phyloP scores from a whole-genome alignment of 2,797 vertebrate species.

The Prunella strophiata region DNA sequence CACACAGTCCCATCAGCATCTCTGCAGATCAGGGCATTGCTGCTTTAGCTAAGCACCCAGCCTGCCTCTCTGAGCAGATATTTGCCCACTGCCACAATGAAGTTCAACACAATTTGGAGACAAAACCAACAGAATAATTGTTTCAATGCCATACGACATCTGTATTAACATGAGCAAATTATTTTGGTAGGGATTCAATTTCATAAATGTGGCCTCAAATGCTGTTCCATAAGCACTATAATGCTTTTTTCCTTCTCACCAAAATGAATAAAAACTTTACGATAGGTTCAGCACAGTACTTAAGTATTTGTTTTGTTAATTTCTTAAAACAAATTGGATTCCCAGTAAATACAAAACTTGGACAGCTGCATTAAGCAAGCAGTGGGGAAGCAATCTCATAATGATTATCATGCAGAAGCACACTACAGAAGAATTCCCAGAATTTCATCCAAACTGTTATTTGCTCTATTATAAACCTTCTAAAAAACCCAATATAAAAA shows the following conservation, averaged over 20 bases:
- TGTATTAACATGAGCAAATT: slow-evolving; percentile 44
- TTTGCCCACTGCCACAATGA: not conserved
- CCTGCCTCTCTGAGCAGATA: not conserved
- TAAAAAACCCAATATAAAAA: slow-evolving; percentile 75
- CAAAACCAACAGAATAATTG: not conserved
- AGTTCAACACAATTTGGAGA: slow-evolving; percentile 12
- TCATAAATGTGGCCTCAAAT: slow-evolving; percentile 72
- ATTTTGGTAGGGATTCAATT: slow-evolving; percentile 73
- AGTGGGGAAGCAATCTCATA: slow-evolving; percentile 77
- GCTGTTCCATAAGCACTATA: slow-evolving; percentile 57
- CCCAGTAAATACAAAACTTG: slow-evolving; percentile 77
- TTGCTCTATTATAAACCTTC: slow-evolving; percentile 78
- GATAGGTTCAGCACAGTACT: slow-evolving; percentile 67
- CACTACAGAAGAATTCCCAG: slow-evolving; percentile 76
- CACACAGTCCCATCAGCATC: not conserved
- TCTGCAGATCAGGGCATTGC: not conserved
- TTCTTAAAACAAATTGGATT: slow-evolving; percentile 80
- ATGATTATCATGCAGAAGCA: slow-evolving; percentile 72
- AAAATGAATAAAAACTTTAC: slow-evolving; percentile 78
- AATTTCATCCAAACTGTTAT: slow-evolving; percentile 79
- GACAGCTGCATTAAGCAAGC: slow-evolving; percentile 77
- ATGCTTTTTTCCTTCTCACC: slow-evolving; percentile 53
- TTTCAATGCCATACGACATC: not conserved
- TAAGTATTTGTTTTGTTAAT: slow-evolving; percentile 81
- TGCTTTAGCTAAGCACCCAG: not conserved